A percentile compares a stretch with the other conserved stretches of the same genome.
phyloP scores from a whole-genome alignment of 2,113 vertebrate species.

The Dasyornis broadbenti region DNA sequence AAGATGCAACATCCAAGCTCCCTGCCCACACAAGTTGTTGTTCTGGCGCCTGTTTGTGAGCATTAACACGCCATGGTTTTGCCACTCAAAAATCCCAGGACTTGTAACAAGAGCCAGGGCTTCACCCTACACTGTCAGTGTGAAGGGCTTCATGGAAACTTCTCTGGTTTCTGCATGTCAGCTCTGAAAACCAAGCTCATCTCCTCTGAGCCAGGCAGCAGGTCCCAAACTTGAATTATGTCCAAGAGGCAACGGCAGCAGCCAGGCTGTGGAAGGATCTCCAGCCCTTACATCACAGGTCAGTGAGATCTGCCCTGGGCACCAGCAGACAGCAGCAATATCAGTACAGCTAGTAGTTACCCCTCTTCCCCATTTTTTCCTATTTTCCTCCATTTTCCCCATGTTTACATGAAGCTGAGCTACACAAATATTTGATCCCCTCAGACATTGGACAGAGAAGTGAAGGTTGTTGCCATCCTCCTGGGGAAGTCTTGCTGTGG shows the following conservation, averaged over 20 bases:
- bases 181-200: not conserved
- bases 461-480: accelerated
- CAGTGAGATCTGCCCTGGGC: not conserved
- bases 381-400: not conserved
- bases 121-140: not conserved
- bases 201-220: not conserved
- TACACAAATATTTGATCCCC: not conserved
- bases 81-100: not conserved
- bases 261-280: accelerated
- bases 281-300: not conserved
- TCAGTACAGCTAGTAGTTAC: not conserved
- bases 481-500: not conserved
- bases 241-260: not conserved
- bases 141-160: not conserved
- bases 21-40: not conserved
- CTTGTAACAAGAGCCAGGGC: not conserved
- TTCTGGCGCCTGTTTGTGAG: not conserved
- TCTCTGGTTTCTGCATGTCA: not conserved
- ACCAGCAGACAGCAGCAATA: not conserved
- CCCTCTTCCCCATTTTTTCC: not conserved
- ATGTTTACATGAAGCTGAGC: not conserved
- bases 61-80: not conserved
- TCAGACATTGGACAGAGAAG: not conserved
- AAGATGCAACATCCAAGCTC: not conserved
- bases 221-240: not conserved